Conservation (phyloP, 2,888 invertebrate species). For the Amblyjoppa proteus region DNA sequence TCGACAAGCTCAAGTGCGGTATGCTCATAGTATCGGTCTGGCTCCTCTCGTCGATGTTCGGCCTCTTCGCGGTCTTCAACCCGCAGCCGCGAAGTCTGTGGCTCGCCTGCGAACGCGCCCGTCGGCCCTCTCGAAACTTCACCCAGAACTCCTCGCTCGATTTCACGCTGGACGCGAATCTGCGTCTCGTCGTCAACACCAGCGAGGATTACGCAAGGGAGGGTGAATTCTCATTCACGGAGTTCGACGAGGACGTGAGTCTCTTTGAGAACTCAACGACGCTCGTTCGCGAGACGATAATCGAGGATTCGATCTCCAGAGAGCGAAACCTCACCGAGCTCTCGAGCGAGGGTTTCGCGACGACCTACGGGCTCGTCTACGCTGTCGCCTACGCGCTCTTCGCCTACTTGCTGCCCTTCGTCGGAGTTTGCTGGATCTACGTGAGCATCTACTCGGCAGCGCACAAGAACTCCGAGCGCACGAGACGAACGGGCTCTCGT, state of each 20-base stretch:
- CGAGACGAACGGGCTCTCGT: conserved; percentile 84
- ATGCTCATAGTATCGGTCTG: conserved; percentile 86
- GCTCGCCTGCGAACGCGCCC: conserved; percentile 81
- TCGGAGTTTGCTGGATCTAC: conserved; percentile 91
- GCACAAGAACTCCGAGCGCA: conserved; percentile 89
- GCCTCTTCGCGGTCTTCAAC: conserved; percentile 85
- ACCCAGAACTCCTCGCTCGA: conserved; percentile 39
- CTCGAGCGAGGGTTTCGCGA: conserved; percentile 37
- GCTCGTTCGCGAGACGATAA: conserved; percentile 51
- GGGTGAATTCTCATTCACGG: conserved; percentile 44
- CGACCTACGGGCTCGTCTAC: conserved; percentile 85
- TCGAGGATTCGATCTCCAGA: conserved; percentile 9
- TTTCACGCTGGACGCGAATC: conserved; percentile 53
- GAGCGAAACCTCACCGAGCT: conserved; percentile 19
- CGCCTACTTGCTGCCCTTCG: conserved; percentile 86
- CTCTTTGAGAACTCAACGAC: conserved; percentile 67
- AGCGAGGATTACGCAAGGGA: conserved; percentile 56
- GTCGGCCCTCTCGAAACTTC: conserved; percentile 13
- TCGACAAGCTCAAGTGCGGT: conserved; percentile 86
- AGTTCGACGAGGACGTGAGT: conserved; percentile 67
- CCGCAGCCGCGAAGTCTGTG: conserved; percentile 85
- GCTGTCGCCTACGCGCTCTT: conserved; percentile 85
- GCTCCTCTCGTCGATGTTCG: conserved; percentile 85
- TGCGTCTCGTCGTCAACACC: conserved; percentile 47
- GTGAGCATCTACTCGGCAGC: conserved; percentile 92